Evolutionary conservation across 2,888 invertebrate genomes (phyloP).

Genomic region (Neoitamus cyanurus): DNA sequence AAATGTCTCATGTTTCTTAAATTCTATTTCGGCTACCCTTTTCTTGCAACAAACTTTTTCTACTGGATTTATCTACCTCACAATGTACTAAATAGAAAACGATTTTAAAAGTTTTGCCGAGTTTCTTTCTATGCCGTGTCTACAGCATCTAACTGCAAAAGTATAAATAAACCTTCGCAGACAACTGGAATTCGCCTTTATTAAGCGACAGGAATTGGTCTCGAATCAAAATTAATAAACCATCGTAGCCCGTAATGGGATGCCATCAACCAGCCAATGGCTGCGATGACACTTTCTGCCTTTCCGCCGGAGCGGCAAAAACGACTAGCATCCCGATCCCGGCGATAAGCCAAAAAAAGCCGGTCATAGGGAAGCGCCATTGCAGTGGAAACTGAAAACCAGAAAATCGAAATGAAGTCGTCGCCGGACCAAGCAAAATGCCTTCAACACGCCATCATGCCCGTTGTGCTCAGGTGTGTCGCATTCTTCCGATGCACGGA

Average conservation of each 20-base stretch:
- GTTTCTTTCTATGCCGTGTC: not conserved
- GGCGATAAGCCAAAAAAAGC: not conserved
- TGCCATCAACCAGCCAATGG: constrained; percentile 44
- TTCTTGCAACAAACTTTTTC: too few species aligned
- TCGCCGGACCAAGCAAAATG: not conserved
- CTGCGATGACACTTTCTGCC: constrained; percentile 49
- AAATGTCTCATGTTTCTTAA: too few species aligned
- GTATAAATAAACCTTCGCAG: not conserved
- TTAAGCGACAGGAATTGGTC: not conserved
- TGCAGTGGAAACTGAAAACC: not conserved
- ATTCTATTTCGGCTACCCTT: too few species aligned
- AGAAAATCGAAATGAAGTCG: not conserved
- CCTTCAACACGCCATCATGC: not conserved
- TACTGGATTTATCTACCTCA: too few species aligned
- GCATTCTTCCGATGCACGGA: not conserved
- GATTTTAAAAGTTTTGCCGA: not conserved
- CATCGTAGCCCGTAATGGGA: constrained; percentile 47
- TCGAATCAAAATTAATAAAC: constrained; percentile 51
- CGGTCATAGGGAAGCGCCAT: not conserved
- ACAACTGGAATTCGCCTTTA: not conserved
- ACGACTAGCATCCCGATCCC: constrained; percentile 35
- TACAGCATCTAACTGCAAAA: not conserved
- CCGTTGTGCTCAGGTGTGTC: not conserved
- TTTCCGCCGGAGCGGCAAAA: constrained; percentile 34
- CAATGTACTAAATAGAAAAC: too few species aligned